Evolutionary conservation across 2,888 invertebrate genomes (phyloP), one percentile per base, ranked within the genome.

Genomic region (Dione vanillae): DNA sequence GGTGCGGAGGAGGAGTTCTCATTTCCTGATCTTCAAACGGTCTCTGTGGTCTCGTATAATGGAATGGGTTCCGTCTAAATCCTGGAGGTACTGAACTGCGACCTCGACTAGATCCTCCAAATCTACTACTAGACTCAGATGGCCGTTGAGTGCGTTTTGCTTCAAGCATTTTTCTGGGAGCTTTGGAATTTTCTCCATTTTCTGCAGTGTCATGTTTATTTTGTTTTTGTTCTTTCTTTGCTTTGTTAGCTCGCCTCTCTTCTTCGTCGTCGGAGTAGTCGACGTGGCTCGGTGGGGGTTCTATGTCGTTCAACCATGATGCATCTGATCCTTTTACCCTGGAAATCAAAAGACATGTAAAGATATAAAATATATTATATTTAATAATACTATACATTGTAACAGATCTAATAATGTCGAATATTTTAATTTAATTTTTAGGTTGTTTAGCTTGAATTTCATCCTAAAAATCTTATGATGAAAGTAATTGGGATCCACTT

Each of bases 261-360:
- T 96, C 95, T 80, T 98, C 98, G 83, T 98, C 98, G 84, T 98
- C 98, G 0, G 98, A 98, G 87, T 95, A 98, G 41, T 98, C 98
- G 0, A 95, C 78, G 75, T 94, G 95, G 78, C 94, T 94, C 0
- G 94, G 89, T 0, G 98, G 98, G 0, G 98, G 98, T 85, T 98
- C 98, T 56, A 95, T 89, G 83, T 98, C 97, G 83, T 97, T 94
- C 77, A 96, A 94, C 96, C 97, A 98, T 0, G 97, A 97, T 0
- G 98, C 98, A 92, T 99, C 98, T 0, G 96, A 96, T 7, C 98
- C 98, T 88, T 96, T 97, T 69, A 95, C 86, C 85, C 97, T 97
- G 90, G 73, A 81, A 84, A 35, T 47, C 45, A 64, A 52, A 16
- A 51, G 52, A 35, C 10, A 41, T 16, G 16, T 12, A 1, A 40